phyloP scores from a whole-genome alignment of 2,113 vertebrate genomes.

The Forbesichthys agassizii region DNA sequence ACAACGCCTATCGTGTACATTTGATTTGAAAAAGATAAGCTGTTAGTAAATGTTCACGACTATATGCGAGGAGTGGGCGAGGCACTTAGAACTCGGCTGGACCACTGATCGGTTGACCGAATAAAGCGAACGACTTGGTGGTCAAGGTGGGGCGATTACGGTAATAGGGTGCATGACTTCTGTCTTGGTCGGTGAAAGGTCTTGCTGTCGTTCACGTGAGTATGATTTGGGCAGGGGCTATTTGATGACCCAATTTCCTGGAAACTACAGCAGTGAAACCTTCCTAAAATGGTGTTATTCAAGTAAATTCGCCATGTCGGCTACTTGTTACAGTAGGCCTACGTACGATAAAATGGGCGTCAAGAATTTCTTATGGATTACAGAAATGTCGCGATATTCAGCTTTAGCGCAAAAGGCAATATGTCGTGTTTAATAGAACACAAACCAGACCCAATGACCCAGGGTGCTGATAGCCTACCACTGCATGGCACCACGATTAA shows the following conservation, averaged over 20 bases:
- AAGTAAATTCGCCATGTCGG: slow-evolving; percentile 11
- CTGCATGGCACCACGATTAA: slow-evolving; percentile 6
- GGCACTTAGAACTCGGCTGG: slow-evolving; percentile 46
- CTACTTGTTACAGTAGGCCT: background rate
- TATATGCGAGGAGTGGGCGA: slow-evolving; percentile 46
- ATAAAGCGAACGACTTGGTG: slow-evolving; percentile 50
- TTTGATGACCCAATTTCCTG: slow-evolving; percentile 63
- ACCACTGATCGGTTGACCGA: slow-evolving; percentile 37
- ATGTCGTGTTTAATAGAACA: slow-evolving; percentile 24
- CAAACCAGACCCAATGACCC: slow-evolving; percentile 41
- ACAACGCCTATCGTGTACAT: background rate
- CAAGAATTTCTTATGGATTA: slow-evolving; percentile 19
- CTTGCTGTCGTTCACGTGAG: slow-evolving; percentile 29
- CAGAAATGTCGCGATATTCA: slow-evolving; percentile 28
- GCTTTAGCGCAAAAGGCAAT: slow-evolving; percentile 48
- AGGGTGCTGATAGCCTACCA: slow-evolving; percentile 20
- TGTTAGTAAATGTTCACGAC: slow-evolving; percentile 34
- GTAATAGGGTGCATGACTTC: slow-evolving; percentile 1
- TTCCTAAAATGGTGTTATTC: slow-evolving; percentile 23
- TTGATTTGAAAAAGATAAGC: slow-evolving; percentile 38
- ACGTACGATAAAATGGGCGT: slow-evolving; percentile 1
- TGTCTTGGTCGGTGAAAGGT: slow-evolving; percentile 29
- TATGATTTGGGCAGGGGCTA: slow-evolving; percentile 42
- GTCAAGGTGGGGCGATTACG: slow-evolving; percentile 68
- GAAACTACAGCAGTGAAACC: slow-evolving; percentile 25